phyloP scores from a whole-genome alignment of 2,888 invertebrate genomes.

The Epiblema foenella region DNA sequence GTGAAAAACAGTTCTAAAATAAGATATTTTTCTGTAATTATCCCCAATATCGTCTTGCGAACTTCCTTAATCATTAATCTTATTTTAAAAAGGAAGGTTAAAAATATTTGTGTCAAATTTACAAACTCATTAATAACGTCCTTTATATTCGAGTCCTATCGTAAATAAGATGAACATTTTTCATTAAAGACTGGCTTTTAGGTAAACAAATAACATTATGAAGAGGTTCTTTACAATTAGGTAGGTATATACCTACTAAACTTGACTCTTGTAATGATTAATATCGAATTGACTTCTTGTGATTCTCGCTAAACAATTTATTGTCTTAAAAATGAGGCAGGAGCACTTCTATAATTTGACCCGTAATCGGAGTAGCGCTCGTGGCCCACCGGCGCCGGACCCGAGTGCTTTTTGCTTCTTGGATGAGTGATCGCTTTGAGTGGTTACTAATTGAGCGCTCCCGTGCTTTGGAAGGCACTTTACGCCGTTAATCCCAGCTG shows the following conservation, averaged over 20 bases:
- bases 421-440: no score
- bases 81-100: constrained; percentile 36
- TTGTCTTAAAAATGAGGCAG: no score
- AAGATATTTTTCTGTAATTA: constrained; percentile 28
- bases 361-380: no score
- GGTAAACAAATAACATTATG: constrained; percentile 3
- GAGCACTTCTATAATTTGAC: no score
- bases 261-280: no score
- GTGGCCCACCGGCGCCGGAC: no score
- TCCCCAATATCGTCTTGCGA: constrained; percentile 20
- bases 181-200: not conserved
- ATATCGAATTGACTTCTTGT: not conserved
- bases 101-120: constrained; percentile 40
- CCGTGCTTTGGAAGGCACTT: no score
- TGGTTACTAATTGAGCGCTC: no score
- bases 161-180: constrained; percentile 14
- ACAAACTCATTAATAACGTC: constrained; percentile 41
- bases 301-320: not conserved
- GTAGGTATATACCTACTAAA: no score
- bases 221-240: not conserved
- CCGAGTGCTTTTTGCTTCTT: no score
- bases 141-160: constrained; percentile 6
- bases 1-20: constrained; percentile 16
- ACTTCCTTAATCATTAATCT: constrained; percentile 42
- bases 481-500: no score